Conservation (phyloP, 1,140 invertebrate species). For the Plutomurus gul region DNA sequence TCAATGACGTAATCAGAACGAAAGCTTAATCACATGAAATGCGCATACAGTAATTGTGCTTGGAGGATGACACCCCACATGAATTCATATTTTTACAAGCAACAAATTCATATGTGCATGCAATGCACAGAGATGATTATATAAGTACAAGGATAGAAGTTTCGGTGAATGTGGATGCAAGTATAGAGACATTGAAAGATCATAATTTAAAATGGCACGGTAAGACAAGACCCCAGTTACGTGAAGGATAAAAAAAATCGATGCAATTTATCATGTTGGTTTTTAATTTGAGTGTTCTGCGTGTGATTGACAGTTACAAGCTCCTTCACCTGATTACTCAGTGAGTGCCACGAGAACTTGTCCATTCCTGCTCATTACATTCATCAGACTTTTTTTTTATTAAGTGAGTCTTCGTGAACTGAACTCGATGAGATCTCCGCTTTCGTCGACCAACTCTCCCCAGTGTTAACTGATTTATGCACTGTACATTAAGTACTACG, state of each 20-base stretch:
- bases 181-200: neutral
- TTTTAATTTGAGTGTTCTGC: neutral
- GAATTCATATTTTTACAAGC: neutral
- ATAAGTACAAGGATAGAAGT: neutral
- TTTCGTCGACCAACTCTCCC: too few relatives aligned
- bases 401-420: too few relatives aligned
- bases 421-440: too few relatives aligned
- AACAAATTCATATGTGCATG: neutral
- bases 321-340: neutral
- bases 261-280: neutral
- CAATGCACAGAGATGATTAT: neutral
- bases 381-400: too few relatives aligned
- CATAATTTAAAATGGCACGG: neutral
- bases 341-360: neutral
- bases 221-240: neutral
- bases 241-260: neutral
- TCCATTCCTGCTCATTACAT: too few relatives aligned
- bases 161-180: too few relatives aligned
- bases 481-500: too few relatives aligned
- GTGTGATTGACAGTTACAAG: neutral
- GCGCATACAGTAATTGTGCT: too few relatives aligned
- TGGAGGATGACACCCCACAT: neutral
- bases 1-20: too few relatives aligned
- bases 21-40: too few relatives aligned
- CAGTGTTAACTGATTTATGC: too few relatives aligned